phyloP scores from a whole-genome alignment of 1,140 invertebrate genomes.

The Drosophila malerkotliana region DNA sequence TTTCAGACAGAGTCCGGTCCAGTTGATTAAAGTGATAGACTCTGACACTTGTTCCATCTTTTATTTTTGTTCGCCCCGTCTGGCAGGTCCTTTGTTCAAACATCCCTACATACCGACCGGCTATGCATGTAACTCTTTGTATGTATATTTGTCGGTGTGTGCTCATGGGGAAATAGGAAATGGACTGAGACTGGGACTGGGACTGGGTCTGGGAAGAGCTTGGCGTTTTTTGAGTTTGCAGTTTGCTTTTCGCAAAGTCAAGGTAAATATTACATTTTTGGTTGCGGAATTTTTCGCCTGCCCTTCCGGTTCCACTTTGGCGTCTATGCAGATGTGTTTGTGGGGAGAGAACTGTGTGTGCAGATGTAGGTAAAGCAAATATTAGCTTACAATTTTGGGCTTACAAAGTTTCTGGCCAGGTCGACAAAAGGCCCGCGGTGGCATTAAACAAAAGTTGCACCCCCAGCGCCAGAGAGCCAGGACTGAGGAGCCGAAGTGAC shows the following conservation, averaged over 20 bases:
- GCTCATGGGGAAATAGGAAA: conserved; percentile 21
- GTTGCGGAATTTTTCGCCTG: conserved; percentile 65
- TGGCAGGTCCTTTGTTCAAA: conserved; percentile 68
- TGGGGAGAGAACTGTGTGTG: conserved; percentile 25
- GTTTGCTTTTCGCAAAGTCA: conserved; percentile 76
- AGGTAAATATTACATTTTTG: conserved; percentile 81
- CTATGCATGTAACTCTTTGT: conserved; percentile 8
- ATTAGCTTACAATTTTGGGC: conserved; percentile 79
- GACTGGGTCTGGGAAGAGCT: conserved; percentile 13
- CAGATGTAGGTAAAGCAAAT: conserved; percentile 75
- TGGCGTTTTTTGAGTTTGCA: conserved; percentile 56
- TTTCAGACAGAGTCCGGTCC: conserved; percentile 41
- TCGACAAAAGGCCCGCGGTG: conserved; percentile 67
- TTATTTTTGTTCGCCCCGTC: conserved; percentile 42
- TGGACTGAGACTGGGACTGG: conserved; percentile 4
- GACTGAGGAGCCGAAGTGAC: conserved; percentile 1
- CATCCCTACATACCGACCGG: conserved; percentile 6
- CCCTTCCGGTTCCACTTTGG: conserved; percentile 37
- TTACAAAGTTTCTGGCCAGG: conserved; percentile 66
- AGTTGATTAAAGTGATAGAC: conserved; percentile 81
- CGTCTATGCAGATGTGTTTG: conserved; percentile 17
- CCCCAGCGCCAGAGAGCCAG: conserved; percentile 3
- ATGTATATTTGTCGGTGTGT: neutral
- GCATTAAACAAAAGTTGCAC: conserved; percentile 67
- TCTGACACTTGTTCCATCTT: conserved; percentile 21